A percentile compares a stretch with the other conserved stretches of the same genome.
Conservation (phyloP, 2,888 invertebrate species). For the Pandemis corylana region DNA sequence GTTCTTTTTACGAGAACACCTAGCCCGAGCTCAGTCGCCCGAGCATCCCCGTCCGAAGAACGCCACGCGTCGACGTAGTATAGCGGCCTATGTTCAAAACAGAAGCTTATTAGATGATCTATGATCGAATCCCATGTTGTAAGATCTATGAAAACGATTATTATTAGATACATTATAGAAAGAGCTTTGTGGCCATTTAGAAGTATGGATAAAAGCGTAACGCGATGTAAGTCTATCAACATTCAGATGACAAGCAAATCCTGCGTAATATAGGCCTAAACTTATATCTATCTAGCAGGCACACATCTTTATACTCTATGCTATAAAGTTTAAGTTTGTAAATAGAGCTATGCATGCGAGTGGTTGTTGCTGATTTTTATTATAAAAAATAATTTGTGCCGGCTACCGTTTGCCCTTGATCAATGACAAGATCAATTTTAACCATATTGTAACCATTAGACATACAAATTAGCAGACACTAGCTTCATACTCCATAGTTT, state of each 20-base stretch:
- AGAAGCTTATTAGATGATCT: conserved; percentile 17
- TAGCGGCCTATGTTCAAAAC: conserved; percentile 39
- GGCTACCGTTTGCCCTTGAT: conserved; percentile 23
- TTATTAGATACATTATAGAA: conserved; percentile 8
- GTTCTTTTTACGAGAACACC: conserved; percentile 85
- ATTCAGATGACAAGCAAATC: conserved; percentile 2
- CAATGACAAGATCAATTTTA: conserved; percentile 7
- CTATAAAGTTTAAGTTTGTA: conserved; percentile 30
- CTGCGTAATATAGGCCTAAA: conserved; percentile 15
- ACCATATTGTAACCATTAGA: not conserved
- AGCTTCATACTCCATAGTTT: not conserved
- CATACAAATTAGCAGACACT: not conserved
- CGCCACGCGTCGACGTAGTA: conserved; percentile 46
- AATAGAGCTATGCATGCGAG: conserved; percentile 20
- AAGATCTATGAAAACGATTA: conserved; percentile 11
- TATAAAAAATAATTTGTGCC: not conserved
- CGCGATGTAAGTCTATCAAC: not conserved
- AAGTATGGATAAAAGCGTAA: conserved; percentile 8
- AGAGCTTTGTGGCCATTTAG: conserved; percentile 9
- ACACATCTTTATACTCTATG: conserved; percentile 20
- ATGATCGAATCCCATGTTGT: conserved; percentile 1
- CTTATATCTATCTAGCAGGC: conserved; percentile 1
- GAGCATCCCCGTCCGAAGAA: conserved; percentile 40
- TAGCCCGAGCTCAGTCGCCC: conserved; percentile 51
- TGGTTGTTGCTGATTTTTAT: conserved; percentile 4